Evolutionary conservation across 2,888 invertebrate genomes (phyloP), one percentile per base, ranked within the genome.

Genomic region (Eustalomyia histrio): DNA sequence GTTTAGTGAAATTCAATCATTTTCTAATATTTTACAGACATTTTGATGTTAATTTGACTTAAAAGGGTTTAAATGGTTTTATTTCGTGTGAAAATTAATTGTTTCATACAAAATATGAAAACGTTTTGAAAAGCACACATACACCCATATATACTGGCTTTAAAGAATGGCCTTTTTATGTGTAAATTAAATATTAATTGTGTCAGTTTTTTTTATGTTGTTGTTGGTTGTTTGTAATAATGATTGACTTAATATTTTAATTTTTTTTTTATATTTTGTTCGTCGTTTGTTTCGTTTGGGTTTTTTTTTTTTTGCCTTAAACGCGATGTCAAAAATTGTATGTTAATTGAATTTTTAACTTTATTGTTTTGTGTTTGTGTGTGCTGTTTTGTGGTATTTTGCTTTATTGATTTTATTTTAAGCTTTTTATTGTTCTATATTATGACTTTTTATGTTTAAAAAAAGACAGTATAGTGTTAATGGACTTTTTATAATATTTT

Each of bases 21-120:
- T 21, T n/a, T 16, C 53, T 35, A 18, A 14, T 61, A 1, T 17
- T 33, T 2, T 69, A 60, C 53, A 43, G 35, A 1, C 39, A 18
- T 16, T 67, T 82, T 75, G 82, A 85, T 85, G 84, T 86, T 86
- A 84, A 85, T 85, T 86, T 85, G 85, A 85, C 84, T 83, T 83
- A 83, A 58, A 76, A 65, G 80, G 76, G 60, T 67, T 81, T 84
- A 83, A 80, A 53, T 73, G 73, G 47, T 80, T 69, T 33, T 43
- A 58, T 79, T 64, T 64, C 64, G 63, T 79, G 64, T 53, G 21
- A 63, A 69, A 58, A 57, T 74, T 58, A 74, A 79, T 64, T 69
- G 60, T 63, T 24, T 43, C 1, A 47, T 17, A 17, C 0, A 8
- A 61, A 52, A 60, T 43, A 24, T 21, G 1, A 3, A 53, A 29